phyloP scores from a whole-genome alignment of 2,797 vertebrate species.

The Sebastes umbrosus region DNA sequence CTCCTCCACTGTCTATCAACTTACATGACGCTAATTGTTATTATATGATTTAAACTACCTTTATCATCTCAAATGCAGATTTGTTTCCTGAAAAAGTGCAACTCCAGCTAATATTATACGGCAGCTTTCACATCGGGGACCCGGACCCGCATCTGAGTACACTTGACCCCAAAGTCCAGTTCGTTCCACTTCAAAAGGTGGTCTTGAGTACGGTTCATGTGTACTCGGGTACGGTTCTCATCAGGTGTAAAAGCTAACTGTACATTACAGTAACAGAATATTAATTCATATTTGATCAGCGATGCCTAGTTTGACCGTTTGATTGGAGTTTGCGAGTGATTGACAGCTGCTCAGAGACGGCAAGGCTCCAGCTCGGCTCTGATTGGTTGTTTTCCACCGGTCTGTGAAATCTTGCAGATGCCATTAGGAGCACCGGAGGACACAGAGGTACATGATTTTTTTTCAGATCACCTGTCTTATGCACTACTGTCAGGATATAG shows the following conservation, averaged over 20 bases:
- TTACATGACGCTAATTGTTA: conserved; percentile 25
- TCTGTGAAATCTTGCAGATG: background rate
- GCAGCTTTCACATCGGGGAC: background rate
- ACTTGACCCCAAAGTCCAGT: background rate
- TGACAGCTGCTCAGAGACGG: background rate
- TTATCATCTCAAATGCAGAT: conserved; percentile 1
- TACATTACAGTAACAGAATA: background rate
- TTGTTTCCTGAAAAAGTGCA: background rate
- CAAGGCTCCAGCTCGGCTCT: no score
- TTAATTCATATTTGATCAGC: background rate
- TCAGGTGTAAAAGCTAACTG: no score
- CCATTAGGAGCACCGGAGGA: background rate
- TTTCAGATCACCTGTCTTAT: no score
- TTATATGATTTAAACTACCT: conserved; percentile 21
- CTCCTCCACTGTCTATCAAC: conserved; percentile 41
- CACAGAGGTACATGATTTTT: background rate
- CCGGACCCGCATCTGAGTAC: background rate
- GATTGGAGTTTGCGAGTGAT: background rate
- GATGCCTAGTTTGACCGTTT: background rate
- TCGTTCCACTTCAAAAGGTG: background rate
- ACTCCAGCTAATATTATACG: background rate
- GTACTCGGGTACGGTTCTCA: no score
- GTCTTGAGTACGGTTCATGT: no score
- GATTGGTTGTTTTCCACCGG: no score
- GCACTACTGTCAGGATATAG: no score